Base-by-base conservation (phyloP, 2,797 vertebrate species). In the Pteropus rufus region DNA sequence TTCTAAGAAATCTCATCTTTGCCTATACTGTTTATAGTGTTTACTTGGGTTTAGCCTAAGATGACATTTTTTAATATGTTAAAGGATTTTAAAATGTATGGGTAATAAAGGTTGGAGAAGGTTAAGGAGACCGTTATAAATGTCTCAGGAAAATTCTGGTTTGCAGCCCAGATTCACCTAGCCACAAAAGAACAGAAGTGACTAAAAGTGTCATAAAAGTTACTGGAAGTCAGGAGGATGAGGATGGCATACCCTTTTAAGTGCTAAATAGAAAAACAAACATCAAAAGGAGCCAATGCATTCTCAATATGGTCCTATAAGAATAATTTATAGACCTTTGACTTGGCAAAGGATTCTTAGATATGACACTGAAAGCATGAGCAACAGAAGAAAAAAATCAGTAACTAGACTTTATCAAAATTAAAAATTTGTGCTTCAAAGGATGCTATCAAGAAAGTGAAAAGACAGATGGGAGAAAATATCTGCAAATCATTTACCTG, bases 1-100 rank as follows among this genome's bases (percentile, higher is more conserved):
- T 19, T 77, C 81, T 82, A 90, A 83, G 76, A 94, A 96, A 75
- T 49, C 24, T 91, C 41, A 62, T 84, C 26, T 62, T 67, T 64
- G 52, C 52, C 62, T 89, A 39, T 39, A 41, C 4, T 49, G 29
- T 69, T 44, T 29, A 36, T 34, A 56, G n/a, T 19, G 26, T 80
- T 62, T 94, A 64, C 29, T 14, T 36, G n/a, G 21, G 23, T 24
- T 86, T 77, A 58, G 75, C 54, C 72, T 84, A 44, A 84, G 34
- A 31, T 49, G 19, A 1, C 15, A 60, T 54, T 81, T 64, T 60
- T 70, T n/a, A 24, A 24, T 58, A 83, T 4, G 7, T 34, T 64
- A 49, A 85, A 91, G 64, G 12, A 21, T n/a, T 89, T 58, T 54
- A 18, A 96, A 84, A 91, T 69, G 36, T 36, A 83, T 16, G n/a